A percentile compares a stretch with the other conserved stretches of the same genome.
phyloP scores from a whole-genome alignment of 2,888 invertebrate genomes.

The Conomelus anceps region DNA sequence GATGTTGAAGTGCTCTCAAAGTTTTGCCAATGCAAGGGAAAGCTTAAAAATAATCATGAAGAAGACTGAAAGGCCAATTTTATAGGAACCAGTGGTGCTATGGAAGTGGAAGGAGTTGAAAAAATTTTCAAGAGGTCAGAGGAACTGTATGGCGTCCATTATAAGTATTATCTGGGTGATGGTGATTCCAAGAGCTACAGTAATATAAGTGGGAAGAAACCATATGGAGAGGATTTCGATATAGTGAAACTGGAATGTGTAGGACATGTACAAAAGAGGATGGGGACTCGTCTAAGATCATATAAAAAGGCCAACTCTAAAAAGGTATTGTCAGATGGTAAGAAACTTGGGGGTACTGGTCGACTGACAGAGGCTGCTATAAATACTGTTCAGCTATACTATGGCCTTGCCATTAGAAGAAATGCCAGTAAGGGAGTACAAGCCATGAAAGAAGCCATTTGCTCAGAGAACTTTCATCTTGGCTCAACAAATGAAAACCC shows the following conservation, averaged over 20 bases:
- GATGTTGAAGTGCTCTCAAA: conserved; percentile 24
- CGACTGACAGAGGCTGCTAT: conserved; percentile 33
- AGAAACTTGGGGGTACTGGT: conserved; percentile 28
- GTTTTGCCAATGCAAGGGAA: conserved; percentile 22
- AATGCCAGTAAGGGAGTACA: conserved; percentile 29
- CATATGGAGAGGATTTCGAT: conserved; percentile 25
- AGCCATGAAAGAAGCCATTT: conserved; percentile 34
- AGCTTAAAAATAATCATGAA: conserved; percentile 18
- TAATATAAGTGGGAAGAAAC: conserved; percentile 27
- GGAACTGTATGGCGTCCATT: conserved; percentile 17
- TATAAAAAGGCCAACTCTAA: conserved; percentile 12
- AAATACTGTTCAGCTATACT: conserved; percentile 33
- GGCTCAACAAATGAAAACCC: conserved; percentile 33
- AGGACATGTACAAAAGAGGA: conserved; percentile 9
- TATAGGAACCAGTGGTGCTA: conserved; percentile 26
- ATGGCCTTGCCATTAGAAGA: conserved; percentile 34
- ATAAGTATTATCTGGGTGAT: conserved; percentile 25
- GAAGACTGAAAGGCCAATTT: conserved; percentile 26
- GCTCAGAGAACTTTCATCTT: conserved; percentile 35
- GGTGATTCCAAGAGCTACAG: conserved; percentile 14
- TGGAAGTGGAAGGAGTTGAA: conserved; percentile 28
- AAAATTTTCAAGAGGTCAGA: conserved; percentile 24
- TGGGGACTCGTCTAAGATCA: conserved; percentile 24
- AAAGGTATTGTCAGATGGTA: conserved; percentile 18
- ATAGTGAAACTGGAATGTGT: conserved; percentile 21